Percentiles rank a stretch among this genome's conserved stretches.
These are phyloP conservation scores for Ceratina calcarata DNA, from an alignment of 1,140 invertebrate genomes.

Conservation along the genomic window DNA sequence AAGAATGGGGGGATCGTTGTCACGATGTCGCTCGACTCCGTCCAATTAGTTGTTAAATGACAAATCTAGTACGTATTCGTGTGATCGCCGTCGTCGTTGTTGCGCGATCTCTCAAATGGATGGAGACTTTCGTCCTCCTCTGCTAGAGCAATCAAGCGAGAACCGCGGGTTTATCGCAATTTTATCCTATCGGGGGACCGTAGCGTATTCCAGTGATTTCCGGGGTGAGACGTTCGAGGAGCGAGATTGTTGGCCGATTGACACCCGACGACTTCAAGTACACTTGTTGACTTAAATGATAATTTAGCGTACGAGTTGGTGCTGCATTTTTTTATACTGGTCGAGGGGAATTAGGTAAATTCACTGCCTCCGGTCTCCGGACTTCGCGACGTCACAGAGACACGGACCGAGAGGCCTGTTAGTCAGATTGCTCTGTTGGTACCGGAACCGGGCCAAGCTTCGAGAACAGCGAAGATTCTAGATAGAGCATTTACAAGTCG, in stretches of 20 bases:
- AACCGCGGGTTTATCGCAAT: conserved; percentile 24
- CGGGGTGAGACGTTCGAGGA: neutral
- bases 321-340: conserved; percentile 52
- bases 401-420: neutral
- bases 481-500: conserved; percentile 12
- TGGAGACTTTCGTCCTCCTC: conserved; percentile 1
- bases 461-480: conserved; percentile 21
- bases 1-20: neutral
- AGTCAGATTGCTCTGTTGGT: conserved; percentile 24
- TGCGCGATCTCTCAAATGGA: conserved; percentile 43
- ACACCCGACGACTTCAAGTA: neutral
- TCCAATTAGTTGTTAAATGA: conserved; percentile 66
- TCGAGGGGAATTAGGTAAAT: conserved; percentile 41
- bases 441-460: neutral
- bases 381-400: neutral
- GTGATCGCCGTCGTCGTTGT: conserved; percentile 56
- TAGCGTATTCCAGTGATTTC: too few species aligned
- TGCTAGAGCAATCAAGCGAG: neutral
- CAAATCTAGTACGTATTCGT: conserved; percentile 38
- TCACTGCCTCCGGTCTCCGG: conserved; percentile 7
- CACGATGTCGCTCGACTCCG: conserved; percentile 67
- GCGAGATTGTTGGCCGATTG: too few species aligned
- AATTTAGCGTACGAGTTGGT: conserved; percentile 53
- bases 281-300: conserved; percentile 44
- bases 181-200: too few species aligned